Evolutionary conservation across 2,797 vertebrate species (phyloP).

Genomic region (Hipposideros larvatus): DNA sequence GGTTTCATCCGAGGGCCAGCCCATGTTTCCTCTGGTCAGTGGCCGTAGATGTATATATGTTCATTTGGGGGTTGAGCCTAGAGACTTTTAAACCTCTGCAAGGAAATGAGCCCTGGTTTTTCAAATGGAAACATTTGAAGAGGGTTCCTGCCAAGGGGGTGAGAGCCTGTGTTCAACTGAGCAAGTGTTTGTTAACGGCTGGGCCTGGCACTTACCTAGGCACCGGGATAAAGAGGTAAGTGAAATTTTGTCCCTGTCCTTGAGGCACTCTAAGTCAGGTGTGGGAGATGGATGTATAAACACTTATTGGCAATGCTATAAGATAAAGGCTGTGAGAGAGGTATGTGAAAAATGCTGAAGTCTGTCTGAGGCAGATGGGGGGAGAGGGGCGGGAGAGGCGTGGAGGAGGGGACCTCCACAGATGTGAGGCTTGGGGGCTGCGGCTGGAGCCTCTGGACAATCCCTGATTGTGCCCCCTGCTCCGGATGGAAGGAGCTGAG

Average conservation of each 20-base stretch:
- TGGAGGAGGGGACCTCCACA: background rate
- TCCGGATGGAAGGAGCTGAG: constrained; percentile 61
- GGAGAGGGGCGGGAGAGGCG: background rate
- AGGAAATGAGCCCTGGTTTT: background rate
- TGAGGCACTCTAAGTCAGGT: background rate
- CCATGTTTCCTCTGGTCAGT: background rate
- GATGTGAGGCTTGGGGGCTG: background rate
- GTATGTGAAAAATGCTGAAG: constrained; percentile 75
- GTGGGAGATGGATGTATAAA: constrained; percentile 49
- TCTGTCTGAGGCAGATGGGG: background rate
- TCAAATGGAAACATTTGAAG: constrained; percentile 18
- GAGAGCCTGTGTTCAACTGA: background rate
- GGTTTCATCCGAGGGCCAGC: background rate
- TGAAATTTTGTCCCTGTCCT: constrained; percentile 18
- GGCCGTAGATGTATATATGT: background rate
- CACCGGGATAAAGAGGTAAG: background rate
- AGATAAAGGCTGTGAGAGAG: constrained; percentile 59
- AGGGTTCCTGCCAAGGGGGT: background rate
- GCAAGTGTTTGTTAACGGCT: background rate
- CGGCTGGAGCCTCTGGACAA: constrained; percentile 33
- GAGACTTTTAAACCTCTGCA: background rate
- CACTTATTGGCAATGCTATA: constrained; percentile 2
- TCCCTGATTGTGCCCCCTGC: constrained; percentile 70
- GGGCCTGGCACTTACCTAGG: background rate
- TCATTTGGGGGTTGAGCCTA: background rate